Evolutionary conservation across 2,113 vertebrate species (phyloP), one percentile per base, ranked within the genome.

Genomic region (Macquaria ambigua): DNA sequence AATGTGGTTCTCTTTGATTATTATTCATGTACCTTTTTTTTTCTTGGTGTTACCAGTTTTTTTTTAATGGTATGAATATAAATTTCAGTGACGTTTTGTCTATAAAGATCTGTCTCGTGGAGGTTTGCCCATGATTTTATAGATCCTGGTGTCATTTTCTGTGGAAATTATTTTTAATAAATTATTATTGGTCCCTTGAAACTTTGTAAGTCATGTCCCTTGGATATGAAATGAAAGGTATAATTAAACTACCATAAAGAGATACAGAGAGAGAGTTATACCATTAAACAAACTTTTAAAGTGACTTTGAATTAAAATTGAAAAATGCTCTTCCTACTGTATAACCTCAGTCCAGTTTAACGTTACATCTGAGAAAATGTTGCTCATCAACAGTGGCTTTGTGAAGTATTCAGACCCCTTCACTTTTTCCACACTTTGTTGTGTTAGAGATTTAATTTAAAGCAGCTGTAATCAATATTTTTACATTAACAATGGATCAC

Each of bases 1-100:
- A 85, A 91, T 89, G 82, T 85, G 66, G 31, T 82, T 84, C 18
- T 55, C 37, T 76, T 87, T 85, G 64, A 88, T 87, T 74, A 90
- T 81, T 88, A 90, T 90, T 79, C 87, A 87, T 79, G 66, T 67
- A 3, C 28, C 31, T 34, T 74, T 80, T 64, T 71, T 46, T 78
- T 62, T 77, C 61, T 71, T 61, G 6, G 28, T 72, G 39, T 78
- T 83, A 56, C 61, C 50, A 81, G 43, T 52, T 83, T 87, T 77
- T 83, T 68, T 82, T 77, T 79, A 71, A 83, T 74, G 59, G 39
- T 80, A 43, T 67, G 28, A 79, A 74, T 58, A 75, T 82, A 31
- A 73, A 82, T 84, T 50, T 25, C 64, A 70, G 39, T 50, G 64
- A 74, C 28, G 14, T 52, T 76, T 73, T 64, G 31, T 76, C 84